Evolutionary conservation across 53 echinoderm and acorn worm genomes (phyloP).

Genomic region (Astropecten irregularis): DNA sequence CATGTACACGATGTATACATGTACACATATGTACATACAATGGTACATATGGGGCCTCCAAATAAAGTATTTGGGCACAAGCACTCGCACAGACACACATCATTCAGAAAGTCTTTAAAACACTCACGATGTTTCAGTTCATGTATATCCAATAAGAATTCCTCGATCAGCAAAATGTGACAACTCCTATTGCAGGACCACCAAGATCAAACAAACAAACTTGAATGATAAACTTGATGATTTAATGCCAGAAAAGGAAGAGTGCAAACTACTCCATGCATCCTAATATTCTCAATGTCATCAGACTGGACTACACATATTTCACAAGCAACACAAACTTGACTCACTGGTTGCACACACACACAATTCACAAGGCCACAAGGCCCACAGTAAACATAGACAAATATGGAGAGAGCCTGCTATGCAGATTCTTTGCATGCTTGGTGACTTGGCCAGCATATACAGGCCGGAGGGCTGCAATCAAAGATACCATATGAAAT

Average conservation of each 20-base stretch:
- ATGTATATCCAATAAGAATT: too few relatives aligned
- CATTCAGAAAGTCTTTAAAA: too few relatives aligned
- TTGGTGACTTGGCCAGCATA: conserved; percentile 27
- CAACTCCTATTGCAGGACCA: too few relatives aligned
- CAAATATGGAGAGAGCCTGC: conserved; percentile 57
- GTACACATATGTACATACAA: too few relatives aligned
- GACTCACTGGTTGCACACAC: conserved; percentile 1
- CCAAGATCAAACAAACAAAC: too few relatives aligned
- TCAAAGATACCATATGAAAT: conserved; percentile 9
- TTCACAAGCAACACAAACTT: conserved; percentile 20
- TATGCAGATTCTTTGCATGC: conserved; percentile 59
- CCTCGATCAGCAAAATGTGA: too few relatives aligned
- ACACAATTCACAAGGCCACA: conserved; percentile 35
- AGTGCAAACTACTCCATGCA: too few relatives aligned
- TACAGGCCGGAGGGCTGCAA: conserved; percentile 28
- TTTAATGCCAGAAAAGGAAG: conserved; percentile 4
- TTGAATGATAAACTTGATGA: background rate
- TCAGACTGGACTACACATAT: conserved; percentile 5
- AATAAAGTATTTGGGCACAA: too few relatives aligned
- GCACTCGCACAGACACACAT: too few relatives aligned
- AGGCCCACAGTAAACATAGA: conserved; percentile 60
- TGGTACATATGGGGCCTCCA: too few relatives aligned
- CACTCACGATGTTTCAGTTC: too few relatives aligned
- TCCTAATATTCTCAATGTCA: conserved; percentile 1
- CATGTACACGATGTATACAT: too few relatives aligned